Conservation (phyloP, 2,888 invertebrate genomes). For the Halictus ligatus region DNA sequence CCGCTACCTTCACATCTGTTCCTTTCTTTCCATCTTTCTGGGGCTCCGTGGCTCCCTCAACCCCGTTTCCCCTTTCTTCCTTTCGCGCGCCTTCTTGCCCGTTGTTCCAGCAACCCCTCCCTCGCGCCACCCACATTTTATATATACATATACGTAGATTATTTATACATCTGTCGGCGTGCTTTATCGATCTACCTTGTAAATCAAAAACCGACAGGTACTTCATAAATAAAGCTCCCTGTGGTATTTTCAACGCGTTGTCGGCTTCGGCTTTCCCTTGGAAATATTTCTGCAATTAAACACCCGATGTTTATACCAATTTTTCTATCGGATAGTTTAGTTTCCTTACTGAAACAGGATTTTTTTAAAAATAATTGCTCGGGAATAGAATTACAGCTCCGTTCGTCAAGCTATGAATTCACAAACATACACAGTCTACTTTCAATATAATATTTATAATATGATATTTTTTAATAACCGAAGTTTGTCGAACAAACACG, state of each 20-base stretch:
- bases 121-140: constrained; percentile 36
- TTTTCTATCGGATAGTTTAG: background rate
- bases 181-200: constrained; percentile 73
- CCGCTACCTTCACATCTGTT: constrained; percentile 49
- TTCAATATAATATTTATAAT: too few relatives aligned
- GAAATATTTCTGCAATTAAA: background rate
- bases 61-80: constrained; percentile 33
- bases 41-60: background rate
- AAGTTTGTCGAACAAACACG: constrained; percentile 14
- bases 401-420: too few relatives aligned
- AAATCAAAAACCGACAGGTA: constrained; percentile 76
- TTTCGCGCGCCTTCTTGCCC: constrained; percentile 27
- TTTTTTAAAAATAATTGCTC: background rate
- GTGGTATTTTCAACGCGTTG: constrained; percentile 49
- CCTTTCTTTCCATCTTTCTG: constrained; percentile 39
- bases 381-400: too few relatives aligned
- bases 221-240: constrained; percentile 75
- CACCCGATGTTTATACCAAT: background rate
- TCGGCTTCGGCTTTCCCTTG: background rate
- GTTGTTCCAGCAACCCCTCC: constrained; percentile 35
- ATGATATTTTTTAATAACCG: too few relatives aligned
- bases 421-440: too few relatives aligned
- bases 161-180: background rate
- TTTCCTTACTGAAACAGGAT: background rate
- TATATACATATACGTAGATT: background rate